Percentiles rank a stretch among this genome's conserved stretches.
Conservation (phyloP, 2,888 invertebrate genomes). For the Lordiphosa andalusiaca region DNA sequence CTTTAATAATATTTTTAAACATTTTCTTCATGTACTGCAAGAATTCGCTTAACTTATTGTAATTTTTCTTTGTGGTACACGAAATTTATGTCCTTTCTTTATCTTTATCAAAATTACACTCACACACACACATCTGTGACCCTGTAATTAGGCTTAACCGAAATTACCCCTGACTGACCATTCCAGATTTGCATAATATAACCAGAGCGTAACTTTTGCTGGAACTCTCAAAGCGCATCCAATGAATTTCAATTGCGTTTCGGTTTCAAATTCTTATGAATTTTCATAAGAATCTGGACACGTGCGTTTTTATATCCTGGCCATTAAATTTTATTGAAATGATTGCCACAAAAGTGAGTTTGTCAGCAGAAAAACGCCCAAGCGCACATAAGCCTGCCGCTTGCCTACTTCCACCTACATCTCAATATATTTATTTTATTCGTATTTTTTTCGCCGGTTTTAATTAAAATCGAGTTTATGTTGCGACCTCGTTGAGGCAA, state of each 20-base stretch:
- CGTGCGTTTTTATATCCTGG: conserved; percentile 49
- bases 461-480: conserved; percentile 61
- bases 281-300: conserved; percentile 51
- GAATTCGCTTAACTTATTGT: too few relatives aligned
- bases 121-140: conserved; percentile 10
- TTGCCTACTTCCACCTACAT: conserved; percentile 3
- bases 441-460: conserved; percentile 29
- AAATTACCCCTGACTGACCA: neutral
- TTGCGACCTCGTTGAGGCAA: conserved; percentile 39
- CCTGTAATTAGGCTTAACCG: conserved; percentile 9
- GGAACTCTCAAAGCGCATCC: conserved; percentile 13
- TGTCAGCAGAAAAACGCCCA: conserved; percentile 29
- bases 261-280: conserved; percentile 53
- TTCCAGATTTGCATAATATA: conserved; percentile 9
- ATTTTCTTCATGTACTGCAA: too few relatives aligned
- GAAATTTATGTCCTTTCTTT: too few relatives aligned
- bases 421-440: conserved; percentile 45
- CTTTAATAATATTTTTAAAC: too few relatives aligned
- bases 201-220: conserved; percentile 9
- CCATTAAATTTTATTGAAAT: conserved; percentile 67
- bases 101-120: too few relatives aligned
- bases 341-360: conserved; percentile 36
- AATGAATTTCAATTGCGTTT: conserved; percentile 67
- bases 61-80: too few relatives aligned
- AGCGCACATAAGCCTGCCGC: conserved; percentile 14